A percentile compares a stretch with the other conserved stretches of the same genome.
Conservation (phyloP, 2,113 vertebrate genomes). For the Aegotheles bennettii region DNA sequence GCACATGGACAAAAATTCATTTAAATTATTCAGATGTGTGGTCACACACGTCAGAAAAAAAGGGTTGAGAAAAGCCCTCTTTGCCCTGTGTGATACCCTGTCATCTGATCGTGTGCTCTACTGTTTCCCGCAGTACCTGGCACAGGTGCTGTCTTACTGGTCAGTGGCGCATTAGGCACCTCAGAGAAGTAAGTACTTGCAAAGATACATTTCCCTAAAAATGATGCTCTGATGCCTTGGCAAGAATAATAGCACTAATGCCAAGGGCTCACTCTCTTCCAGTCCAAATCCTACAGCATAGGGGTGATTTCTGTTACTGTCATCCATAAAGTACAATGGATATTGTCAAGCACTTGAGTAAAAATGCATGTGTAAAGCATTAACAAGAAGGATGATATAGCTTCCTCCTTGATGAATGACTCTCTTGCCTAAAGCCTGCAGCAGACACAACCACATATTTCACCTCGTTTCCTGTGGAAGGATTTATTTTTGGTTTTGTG, state of each 20-base stretch:
- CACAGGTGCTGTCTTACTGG: background rate
- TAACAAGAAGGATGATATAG: constrained; percentile 1
- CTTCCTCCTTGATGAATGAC: background rate
- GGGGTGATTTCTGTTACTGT: background rate
- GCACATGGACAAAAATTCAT: background rate
- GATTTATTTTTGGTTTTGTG: background rate
- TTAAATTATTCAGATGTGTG: background rate
- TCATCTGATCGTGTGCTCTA: background rate
- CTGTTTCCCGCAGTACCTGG: background rate
- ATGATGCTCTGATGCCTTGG: background rate
- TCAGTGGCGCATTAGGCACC: background rate
- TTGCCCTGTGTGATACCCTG: background rate
- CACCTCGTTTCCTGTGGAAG: background rate
- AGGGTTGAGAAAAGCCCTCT: background rate
- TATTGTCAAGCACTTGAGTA: constrained; percentile 6
- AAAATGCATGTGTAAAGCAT: background rate
- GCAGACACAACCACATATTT: background rate
- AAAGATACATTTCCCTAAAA: background rate
- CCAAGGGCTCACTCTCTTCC: background rate
- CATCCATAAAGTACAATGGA: background rate
- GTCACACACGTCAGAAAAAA: background rate
- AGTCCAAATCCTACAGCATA: background rate
- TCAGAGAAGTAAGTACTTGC: background rate
- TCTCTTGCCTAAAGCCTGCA: background rate
- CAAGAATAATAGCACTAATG: background rate